A percentile compares a stretch with the other conserved stretches of the same genome.
phyloP scores from a whole-genome alignment of 2,113 vertebrate genomes.

The Haplochromis burtoni region DNA sequence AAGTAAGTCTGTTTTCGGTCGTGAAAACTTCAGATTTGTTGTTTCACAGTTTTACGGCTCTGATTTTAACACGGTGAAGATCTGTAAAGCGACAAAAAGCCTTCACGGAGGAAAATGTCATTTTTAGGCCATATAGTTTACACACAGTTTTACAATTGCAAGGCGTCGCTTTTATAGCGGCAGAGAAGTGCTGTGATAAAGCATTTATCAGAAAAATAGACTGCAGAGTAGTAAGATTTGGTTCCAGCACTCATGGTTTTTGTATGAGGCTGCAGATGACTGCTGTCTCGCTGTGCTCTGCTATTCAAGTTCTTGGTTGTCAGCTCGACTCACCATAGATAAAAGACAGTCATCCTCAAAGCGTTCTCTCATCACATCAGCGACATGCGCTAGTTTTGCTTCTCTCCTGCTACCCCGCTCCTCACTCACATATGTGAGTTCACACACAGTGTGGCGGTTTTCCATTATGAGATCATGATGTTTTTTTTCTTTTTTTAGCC shows the following conservation, averaged over 20 bases:
- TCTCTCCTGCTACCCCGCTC: background rate
- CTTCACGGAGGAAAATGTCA: background rate
- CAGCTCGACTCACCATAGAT: slow-evolving; percentile 44
- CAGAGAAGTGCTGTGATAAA: slow-evolving; percentile 5
- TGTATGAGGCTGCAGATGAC: slow-evolving; percentile 42
- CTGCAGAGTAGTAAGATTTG: slow-evolving; percentile 17
- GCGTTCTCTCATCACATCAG: slow-evolving; percentile 47
- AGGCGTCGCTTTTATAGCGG: background rate
- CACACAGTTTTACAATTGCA: background rate
- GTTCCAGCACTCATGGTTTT: slow-evolving; percentile 38
- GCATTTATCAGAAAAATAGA: slow-evolving; percentile 28
- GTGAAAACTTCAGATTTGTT: background rate
- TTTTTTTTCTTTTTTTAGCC: slow-evolving; percentile 4
- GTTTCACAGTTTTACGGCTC: background rate
- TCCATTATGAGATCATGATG: slow-evolving; percentile 48
- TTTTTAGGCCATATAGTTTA: background rate
- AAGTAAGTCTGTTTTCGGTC: background rate
- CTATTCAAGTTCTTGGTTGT: slow-evolving; percentile 50
- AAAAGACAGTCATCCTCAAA: slow-evolving; percentile 61
- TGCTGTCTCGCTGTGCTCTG: slow-evolving; percentile 32
- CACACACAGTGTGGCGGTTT: slow-evolving; percentile 17
- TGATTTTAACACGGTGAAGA: background rate
- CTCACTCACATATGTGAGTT: slow-evolving; percentile 38
- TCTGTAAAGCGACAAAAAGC: background rate
- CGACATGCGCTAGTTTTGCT: slow-evolving; percentile 34